A percentile compares a stretch with the other conserved stretches of the same genome.
Conservation (phyloP, 2,797 vertebrate genomes). For the Coccyzus lansbergi region DNA sequence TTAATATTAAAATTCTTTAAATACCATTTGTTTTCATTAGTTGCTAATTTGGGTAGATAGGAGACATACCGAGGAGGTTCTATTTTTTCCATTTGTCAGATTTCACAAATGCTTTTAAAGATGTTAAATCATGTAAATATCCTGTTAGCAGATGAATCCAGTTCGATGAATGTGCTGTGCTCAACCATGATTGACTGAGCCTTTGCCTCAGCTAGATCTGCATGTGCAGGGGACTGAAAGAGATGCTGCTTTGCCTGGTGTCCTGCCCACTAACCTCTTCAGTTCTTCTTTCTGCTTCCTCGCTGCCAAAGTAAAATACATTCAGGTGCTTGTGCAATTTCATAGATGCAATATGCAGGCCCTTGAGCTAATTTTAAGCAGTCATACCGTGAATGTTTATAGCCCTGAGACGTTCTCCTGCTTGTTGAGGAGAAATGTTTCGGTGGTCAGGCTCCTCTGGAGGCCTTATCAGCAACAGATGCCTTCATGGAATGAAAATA, state of each 20-base stretch:
- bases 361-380: constrained; percentile 29
- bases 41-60: constrained; percentile 72
- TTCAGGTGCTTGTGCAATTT: background rate
- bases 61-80: constrained; percentile 61
- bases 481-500: constrained; percentile 57
- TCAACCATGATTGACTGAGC: constrained; percentile 24
- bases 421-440: constrained; percentile 32
- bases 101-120: constrained; percentile 63
- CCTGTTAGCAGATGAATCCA: constrained; percentile 51
- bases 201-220: background rate
- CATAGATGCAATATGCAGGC: background rate
- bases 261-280: background rate
- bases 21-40: constrained; percentile 83
- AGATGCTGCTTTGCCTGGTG: background rate
- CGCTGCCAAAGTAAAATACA: background rate
- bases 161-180: background rate
- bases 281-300: background rate
- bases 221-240: background rate
- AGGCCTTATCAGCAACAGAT: constrained; percentile 69
- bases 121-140: constrained; percentile 27
- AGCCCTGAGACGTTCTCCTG: constrained; percentile 31
- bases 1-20: constrained; percentile 84
- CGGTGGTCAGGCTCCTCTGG: background rate
- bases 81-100: constrained; percentile 52
- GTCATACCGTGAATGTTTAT: constrained; percentile 14